These are phyloP conservation scores for Acinonyx jubatus DNA, from an alignment of 2,113 vertebrate genomes.

Conservation along the genomic window DNA sequence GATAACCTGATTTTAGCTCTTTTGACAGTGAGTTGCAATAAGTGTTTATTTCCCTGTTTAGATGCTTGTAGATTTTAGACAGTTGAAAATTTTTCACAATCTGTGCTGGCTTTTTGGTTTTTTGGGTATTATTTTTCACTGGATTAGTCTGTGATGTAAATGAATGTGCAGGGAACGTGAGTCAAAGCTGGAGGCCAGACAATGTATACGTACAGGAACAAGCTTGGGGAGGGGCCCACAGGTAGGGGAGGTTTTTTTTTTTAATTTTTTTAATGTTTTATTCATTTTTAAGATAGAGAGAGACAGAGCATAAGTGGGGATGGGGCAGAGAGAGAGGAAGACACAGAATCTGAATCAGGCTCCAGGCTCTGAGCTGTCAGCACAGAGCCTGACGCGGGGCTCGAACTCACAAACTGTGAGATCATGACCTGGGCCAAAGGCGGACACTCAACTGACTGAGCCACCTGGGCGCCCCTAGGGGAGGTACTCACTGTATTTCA, in stretches of 20 bases:
- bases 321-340: no score
- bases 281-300: no score
- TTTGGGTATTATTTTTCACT: not conserved
- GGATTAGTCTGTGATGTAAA: not conserved
- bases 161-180: not conserved
- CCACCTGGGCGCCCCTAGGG: no score
- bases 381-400: no score
- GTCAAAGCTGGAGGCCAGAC: not conserved
- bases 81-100: constrained; percentile 3
- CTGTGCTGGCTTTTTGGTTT: not conserved
- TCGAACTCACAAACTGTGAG: no score
- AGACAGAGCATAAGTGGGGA: no score
- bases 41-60: not conserved
- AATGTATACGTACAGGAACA: not conserved
- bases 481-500: not conserved
- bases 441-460: no score
- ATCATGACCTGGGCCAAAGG: no score
- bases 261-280: no score
- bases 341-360: no score
- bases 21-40: not conserved
- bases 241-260: no score
- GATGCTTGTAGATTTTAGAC: not conserved
- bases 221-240: not conserved
- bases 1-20: not conserved
- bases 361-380: no score